These are phyloP conservation scores for Aplodontia rufa DNA, from an alignment of 2,113 vertebrate genomes.

Conservation along the genomic window DNA sequence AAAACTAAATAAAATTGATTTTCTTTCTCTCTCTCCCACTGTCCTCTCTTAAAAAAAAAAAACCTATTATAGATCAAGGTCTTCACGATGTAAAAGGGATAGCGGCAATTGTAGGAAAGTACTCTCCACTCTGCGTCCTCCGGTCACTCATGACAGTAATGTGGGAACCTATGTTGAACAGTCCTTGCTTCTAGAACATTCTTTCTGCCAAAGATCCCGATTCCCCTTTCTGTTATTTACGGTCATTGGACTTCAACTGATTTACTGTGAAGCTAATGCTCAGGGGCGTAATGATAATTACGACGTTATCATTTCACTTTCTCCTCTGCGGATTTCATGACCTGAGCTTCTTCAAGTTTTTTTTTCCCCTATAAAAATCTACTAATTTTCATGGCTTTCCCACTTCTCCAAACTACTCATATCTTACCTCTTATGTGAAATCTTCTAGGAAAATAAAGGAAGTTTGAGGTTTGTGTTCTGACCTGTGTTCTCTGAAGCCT, in stretches of 20 bases:
- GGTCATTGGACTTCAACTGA: not conserved
- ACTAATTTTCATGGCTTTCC: constrained; percentile 9
- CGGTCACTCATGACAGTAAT: not conserved
- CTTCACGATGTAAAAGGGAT: not conserved
- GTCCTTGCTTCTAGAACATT: not conserved
- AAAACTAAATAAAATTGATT: too few relatives aligned
- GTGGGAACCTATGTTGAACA: not conserved
- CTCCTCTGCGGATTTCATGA: constrained; percentile 39
- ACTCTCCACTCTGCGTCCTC: not conserved
- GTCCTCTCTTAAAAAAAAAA: too few relatives aligned
- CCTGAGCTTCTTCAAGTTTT: not conserved
- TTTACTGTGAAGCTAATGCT: not conserved
- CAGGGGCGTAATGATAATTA: not conserved
- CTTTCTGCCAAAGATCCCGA: not conserved
- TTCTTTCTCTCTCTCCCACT: too few relatives aligned
- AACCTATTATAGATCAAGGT: not conserved
- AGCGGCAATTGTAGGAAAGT: not conserved
- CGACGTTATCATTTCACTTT: not conserved
- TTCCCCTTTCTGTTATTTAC: not conserved
- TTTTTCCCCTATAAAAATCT: not conserved
- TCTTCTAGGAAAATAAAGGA: not conserved
- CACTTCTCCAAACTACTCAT: not conserved
- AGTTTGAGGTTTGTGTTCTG: constrained; percentile 8
- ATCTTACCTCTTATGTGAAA: constrained; percentile 32
- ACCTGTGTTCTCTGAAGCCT: not conserved